Evolutionary conservation across 2,888 invertebrate genomes (phyloP).

Genomic region (Tetheella fluctuosa): DNA sequence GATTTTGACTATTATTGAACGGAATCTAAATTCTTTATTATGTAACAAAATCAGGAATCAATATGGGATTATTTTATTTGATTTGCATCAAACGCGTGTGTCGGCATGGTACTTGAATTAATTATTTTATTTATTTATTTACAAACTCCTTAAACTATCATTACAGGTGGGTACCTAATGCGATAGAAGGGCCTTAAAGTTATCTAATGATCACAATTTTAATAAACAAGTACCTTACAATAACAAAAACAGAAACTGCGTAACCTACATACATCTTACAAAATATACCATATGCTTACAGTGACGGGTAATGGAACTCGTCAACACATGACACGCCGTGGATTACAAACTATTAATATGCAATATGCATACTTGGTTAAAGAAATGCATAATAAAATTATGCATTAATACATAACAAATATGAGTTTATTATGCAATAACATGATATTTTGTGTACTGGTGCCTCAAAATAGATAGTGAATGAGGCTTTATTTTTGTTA

Average conservation of each 20-base stretch:
- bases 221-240: no score
- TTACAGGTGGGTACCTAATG: no score
- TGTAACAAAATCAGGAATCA: conserved; percentile 62
- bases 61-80: conserved; percentile 46
- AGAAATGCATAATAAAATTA: background rate
- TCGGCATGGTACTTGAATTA: conserved; percentile 45
- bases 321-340: conserved; percentile 27
- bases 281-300: no score
- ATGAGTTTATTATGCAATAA: background rate
- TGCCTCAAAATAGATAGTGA: background rate
- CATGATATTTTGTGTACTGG: background rate
- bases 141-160: no score
- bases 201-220: no score
- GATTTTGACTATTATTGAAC: no score
- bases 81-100: conserved; percentile 48
- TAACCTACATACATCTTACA: no score
- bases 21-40: no score
- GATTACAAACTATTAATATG: conserved; percentile 9
- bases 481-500: background rate
- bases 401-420: background rate
- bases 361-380: conserved; percentile 5
- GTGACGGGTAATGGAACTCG: conserved; percentile 27
- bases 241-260: no score
- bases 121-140: no score
- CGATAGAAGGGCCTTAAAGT: no score